Base-by-base conservation (phyloP, 2,888 invertebrate genomes). In the Caenorhabditis becei region DNA sequence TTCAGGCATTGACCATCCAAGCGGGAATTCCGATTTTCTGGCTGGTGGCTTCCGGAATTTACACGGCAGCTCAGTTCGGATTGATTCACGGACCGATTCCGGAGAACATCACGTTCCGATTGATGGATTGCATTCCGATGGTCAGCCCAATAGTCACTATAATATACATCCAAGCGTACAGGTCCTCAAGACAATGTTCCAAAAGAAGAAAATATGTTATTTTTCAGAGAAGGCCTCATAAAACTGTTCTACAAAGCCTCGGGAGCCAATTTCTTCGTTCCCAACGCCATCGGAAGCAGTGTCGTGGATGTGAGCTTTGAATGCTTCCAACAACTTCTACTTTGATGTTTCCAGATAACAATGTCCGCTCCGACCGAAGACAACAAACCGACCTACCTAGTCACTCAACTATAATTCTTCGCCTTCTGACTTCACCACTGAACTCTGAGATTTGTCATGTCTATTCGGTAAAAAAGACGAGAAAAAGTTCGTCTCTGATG, bases 1-100 rank as follows among this genome's bases (percentile, higher is more conserved):
- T 51, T 24, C 41, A 47, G 56, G 72, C 74, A 10, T 69, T 78
- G 18, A 82, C 78, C 0, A 44, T 82, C 32, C 78, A 82, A 23
- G 81, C 81, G 0, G 56, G 54, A 16, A 77, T 81, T 44, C 81
- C 81, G 10, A 70, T 77, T 5, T 77, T 81, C 47, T 77, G 77
- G 71, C 69, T 81, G 5, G 62, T 66, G 0, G 81, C 71, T 0
- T 71, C 77, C 20, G 65, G 37, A 20, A 71, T 77, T 26, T 81
- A 58, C 23, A 59, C 67, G n/a, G 18, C 66, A 14, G 71, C 67
- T 0, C 53, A 71, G 26, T 81, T 81, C 26, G 72, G 77, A 16
- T 32, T 81, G 4, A 77, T 81, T 7, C 8, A 10, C 8, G 80
- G 80, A 1, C 74, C 74, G 11, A 66, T 80, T 37, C 69, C 66